Evolutionary conservation across 2,113 vertebrate species (phyloP).

Genomic region (Geococcyx californianus): DNA sequence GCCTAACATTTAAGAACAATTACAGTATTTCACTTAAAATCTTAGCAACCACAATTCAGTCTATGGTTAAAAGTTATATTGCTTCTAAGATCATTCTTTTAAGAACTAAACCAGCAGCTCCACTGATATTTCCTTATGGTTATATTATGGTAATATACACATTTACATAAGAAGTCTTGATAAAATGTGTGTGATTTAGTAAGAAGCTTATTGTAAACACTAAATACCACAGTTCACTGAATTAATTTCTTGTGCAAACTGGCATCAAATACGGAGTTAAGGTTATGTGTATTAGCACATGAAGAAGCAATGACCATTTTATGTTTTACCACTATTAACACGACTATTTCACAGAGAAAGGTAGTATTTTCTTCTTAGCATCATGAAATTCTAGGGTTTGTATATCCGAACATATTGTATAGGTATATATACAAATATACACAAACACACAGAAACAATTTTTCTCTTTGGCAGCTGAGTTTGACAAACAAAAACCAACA

Average conservation of each 20-base stretch:
- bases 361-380: constrained; percentile 14
- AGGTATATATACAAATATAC: constrained; percentile 40
- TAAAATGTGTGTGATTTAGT: background rate
- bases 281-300: background rate
- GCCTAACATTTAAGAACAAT: constrained; percentile 10
- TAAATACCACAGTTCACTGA: constrained; percentile 7
- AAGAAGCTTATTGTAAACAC: constrained; percentile 36
- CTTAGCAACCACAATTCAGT: background rate
- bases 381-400: constrained; percentile 19
- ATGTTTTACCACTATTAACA: constrained; percentile 12
- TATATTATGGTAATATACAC: background rate
- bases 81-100: constrained; percentile 4
- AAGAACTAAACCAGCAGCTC: constrained; percentile 38
- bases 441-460: constrained; percentile 13
- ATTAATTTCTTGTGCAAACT: constrained; percentile 59
- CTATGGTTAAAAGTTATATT: constrained; percentile 34
- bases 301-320: constrained; percentile 35
- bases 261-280: constrained; percentile 37
- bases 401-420: constrained; percentile 18
- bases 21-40: background rate
- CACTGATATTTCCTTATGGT: background rate
- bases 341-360: constrained; percentile 29
- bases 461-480: constrained; percentile 73
- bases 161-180: background rate
- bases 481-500: background rate